Conservation (phyloP, 1,140 invertebrate genomes). For the Leptinotarsa undecemlineata region DNA sequence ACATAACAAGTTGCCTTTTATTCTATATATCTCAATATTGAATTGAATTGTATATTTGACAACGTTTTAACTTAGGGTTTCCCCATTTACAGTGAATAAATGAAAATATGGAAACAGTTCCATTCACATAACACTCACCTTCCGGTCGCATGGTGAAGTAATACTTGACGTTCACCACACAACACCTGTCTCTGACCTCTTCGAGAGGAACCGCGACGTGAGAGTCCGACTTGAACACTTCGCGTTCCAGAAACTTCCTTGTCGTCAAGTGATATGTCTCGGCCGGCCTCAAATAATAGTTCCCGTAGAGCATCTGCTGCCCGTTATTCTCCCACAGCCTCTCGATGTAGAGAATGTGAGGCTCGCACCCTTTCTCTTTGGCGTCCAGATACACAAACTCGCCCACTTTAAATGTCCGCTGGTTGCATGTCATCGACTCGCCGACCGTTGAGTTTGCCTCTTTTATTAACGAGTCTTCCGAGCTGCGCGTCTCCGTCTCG, state of each 20-base stretch:
- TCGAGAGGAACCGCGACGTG: conserved; percentile 81
- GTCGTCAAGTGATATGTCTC: conserved; percentile 96
- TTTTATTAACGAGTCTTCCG: conserved; percentile 49
- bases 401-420: conserved; percentile 76
- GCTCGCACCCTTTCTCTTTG: conserved; percentile 74
- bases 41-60: no score
- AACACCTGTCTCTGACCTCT: conserved; percentile 90
- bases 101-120: not conserved
- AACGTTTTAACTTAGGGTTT: no score
- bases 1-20: no score
- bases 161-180: conserved; percentile 92
- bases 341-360: conserved; percentile 88
- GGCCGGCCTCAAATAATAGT: conserved; percentile 74
- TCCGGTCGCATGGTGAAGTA: conserved; percentile 90
- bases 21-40: no score
- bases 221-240: conserved; percentile 94
- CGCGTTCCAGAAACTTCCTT: conserved; percentile 93
- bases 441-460: conserved; percentile 37
- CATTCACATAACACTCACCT: conserved; percentile 53
- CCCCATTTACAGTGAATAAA: not conserved
- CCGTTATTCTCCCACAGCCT: conserved; percentile 82
- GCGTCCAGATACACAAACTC: conserved; percentile 91
- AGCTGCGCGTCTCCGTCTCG: conserved; percentile 64
- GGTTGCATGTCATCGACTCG: conserved; percentile 68
- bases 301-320: conserved; percentile 88